These are phyloP conservation scores for Aleiodes testaceus DNA, from an alignment of 2,888 invertebrate genomes.

Conservation along the genomic window DNA sequence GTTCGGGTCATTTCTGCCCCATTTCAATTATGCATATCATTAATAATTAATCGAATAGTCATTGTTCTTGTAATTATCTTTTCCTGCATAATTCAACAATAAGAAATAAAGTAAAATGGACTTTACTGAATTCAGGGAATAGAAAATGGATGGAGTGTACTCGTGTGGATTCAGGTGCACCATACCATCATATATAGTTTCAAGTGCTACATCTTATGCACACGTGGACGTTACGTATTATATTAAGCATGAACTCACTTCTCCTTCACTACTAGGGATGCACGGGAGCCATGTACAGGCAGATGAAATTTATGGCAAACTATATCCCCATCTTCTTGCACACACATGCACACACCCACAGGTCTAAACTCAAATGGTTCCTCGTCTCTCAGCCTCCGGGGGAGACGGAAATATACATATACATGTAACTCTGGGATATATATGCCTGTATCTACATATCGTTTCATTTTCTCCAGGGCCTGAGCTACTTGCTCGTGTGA, in stretches of 20 bases:
- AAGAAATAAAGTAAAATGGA: constrained; percentile 11
- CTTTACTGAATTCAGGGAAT: background rate
- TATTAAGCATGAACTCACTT: constrained; percentile 35
- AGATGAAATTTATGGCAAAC: constrained; percentile 40
- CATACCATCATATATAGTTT: constrained; percentile 1
- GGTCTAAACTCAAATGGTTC: constrained; percentile 31
- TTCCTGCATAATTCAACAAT: background rate
- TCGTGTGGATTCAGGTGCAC: constrained; percentile 14
- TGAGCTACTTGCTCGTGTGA: background rate
- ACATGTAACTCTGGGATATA: constrained; percentile 22
- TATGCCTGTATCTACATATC: constrained; percentile 29
- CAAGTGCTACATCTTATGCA: constrained; percentile 37
- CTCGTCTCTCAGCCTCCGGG: constrained; percentile 17
- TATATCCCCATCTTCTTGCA: constrained; percentile 30
- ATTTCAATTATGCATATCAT: no score
- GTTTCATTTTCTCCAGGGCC: constrained; percentile 19
- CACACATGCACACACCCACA: background rate
- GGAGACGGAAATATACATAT: background rate
- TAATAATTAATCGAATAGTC: no score
- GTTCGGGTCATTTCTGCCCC: no score
- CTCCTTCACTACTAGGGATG: constrained; percentile 15
- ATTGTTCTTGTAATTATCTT: no score
- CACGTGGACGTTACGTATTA: constrained; percentile 37
- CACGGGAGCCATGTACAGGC: constrained; percentile 31
- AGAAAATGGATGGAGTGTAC: constrained; percentile 23